Evolutionary conservation across 2,113 vertebrate genomes (phyloP), one percentile per base, ranked within the genome.

Genomic region (Saiga tatarica): DNA sequence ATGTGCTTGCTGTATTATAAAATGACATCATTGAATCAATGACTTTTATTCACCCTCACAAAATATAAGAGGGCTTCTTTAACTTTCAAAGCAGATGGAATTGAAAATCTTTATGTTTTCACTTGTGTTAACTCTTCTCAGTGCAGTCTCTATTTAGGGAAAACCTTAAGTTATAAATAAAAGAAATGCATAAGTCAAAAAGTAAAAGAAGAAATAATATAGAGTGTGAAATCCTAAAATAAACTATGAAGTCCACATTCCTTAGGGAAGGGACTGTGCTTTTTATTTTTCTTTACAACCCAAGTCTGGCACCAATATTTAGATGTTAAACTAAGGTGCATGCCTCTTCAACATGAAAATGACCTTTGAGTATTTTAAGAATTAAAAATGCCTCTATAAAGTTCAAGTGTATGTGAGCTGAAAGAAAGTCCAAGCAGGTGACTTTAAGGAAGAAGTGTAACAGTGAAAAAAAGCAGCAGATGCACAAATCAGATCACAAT

Each of bases 101-200:
- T 12, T 91, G 79, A 96, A 96, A 94, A 91, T 79, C 19, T 96
- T 97, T 87, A 67, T 16, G 17, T 90, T 96, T 96, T 95, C 60
- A 92, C 36, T 74, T 90, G 39, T 92, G 14, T 91, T 89, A 88
- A 42, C 42, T 76, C 64, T 92, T 89, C 42, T 93, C 83, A 83
- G 25, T 52, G 8, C 28, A 57, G 28, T 88, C 28, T 83, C 25
- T 78, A 17, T 52, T 87, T 94, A n/a, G 39, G 62, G 89, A 71
- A 93, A 16, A 87, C 5, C 11, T 86, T 59, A 95, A 93, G 12
- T 78, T 84, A 93, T 39, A 89, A 85, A 83, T 94, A 39, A 6
- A 6, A 91, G 19, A 96, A 97, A 93, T 15, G 15, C 74, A 71
- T 76, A 85, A 91, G 57, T 93, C 26, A 26, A 93, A 47, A 97